Percentiles rank a stretch among this genome's conserved stretches.
Evolutionary conservation across 2,797 vertebrate species (phyloP).

Genomic region (Ispidina picta): DNA sequence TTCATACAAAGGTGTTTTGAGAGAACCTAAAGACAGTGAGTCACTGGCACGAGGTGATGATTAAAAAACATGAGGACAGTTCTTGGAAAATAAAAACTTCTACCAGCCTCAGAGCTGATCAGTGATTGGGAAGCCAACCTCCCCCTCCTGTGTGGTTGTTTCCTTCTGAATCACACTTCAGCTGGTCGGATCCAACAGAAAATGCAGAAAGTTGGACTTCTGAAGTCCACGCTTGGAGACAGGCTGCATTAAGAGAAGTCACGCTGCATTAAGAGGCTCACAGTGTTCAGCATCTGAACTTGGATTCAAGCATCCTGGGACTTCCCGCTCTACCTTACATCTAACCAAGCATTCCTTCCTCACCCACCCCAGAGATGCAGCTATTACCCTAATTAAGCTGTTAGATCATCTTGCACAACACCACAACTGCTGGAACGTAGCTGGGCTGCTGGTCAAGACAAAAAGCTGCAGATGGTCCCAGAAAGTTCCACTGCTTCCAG

Average conservation of each 20-base stretch:
- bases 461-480: neutral
- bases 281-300: neutral
- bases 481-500: neutral
- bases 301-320: rapidly evolving
- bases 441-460: neutral
- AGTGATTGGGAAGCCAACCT: neutral
- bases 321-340: neutral
- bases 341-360: neutral
- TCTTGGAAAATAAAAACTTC: neutral
- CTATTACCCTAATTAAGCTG: neutral
- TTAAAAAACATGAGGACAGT: neutral
- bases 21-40: neutral
- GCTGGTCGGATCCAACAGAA: neutral
- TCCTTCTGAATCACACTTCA: neutral
- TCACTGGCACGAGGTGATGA: neutral
- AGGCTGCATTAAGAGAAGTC: too few species aligned
- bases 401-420: neutral
- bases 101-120: neutral
- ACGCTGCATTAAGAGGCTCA: neutral
- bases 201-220: neutral
- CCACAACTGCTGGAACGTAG: rapidly evolving
- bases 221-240: neutral
- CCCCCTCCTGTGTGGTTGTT: neutral
- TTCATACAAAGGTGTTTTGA: neutral
- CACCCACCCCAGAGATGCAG: neutral